Percentiles rank a stretch among this genome's conserved stretches.
phyloP scores from a whole-genome alignment of 2,888 invertebrate genomes.

The Pterostichus niger region DNA sequence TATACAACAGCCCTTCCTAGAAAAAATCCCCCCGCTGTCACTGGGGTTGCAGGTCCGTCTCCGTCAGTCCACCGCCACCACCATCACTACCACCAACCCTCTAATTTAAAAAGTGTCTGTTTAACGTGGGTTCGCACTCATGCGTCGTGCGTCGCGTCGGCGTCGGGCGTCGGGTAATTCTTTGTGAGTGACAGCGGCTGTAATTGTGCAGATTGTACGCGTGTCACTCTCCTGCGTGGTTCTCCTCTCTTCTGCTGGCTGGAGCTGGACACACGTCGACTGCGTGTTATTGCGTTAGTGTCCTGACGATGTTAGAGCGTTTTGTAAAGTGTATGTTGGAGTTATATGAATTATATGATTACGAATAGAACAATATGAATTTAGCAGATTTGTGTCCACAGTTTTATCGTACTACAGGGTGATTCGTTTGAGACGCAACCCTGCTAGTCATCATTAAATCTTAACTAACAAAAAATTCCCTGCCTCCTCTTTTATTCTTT shows the following conservation, averaged over 20 bases:
- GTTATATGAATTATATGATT: no score
- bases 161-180: slow-evolving; percentile 47
- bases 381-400: no score
- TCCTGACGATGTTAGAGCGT: no score
- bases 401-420: no score
- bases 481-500: no score
- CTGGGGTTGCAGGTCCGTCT: background rate
- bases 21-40: background rate
- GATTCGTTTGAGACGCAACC: no score
- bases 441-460: no score
- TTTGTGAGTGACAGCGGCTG: slow-evolving; percentile 63
- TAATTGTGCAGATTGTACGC: slow-evolving; percentile 64
- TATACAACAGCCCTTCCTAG: no score
- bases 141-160: slow-evolving; percentile 7
- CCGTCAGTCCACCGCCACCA: background rate
- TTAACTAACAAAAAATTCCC: no score
- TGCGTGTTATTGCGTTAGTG: no score
- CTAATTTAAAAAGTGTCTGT: slow-evolving; percentile 63
- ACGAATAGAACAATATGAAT: no score
- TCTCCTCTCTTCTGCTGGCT: background rate
- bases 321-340: no score
- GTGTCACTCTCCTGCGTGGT: slow-evolving; percentile 46
- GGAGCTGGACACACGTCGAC: background rate
- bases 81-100: background rate
- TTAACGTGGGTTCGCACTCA: slow-evolving; percentile 44